A percentile compares a stretch with the other conserved stretches of the same genome.
These are phyloP conservation scores for Gymnothorax reevesii DNA, from an alignment of 2,797 vertebrate species.

Conservation along the genomic window DNA sequence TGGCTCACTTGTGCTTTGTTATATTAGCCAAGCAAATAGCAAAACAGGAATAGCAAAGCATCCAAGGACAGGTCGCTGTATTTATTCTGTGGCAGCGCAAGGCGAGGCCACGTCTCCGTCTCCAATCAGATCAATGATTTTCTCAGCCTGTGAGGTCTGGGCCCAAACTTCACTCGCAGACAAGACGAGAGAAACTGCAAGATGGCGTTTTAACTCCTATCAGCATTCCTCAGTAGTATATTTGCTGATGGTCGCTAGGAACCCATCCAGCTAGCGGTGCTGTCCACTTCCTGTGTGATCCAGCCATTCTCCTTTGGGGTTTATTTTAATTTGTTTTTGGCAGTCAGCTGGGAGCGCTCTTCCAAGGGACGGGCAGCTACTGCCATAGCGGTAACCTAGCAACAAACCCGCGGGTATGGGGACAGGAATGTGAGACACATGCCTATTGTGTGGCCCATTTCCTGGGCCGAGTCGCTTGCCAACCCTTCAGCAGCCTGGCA, in stretches of 20 bases:
- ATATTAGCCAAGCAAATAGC: background rate
- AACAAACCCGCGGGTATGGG: slow-evolving; percentile 50
- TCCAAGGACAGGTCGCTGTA: background rate
- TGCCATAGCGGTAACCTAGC: slow-evolving; percentile 40
- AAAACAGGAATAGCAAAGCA: background rate
- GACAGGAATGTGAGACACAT: slow-evolving; percentile 59
- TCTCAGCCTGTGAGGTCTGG: background rate
- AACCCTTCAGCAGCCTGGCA: slow-evolving; percentile 62
- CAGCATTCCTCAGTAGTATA: background rate
- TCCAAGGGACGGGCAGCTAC: slow-evolving; percentile 43
- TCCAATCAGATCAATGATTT: background rate
- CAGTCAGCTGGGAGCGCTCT: slow-evolving; percentile 19
- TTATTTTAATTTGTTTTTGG: slow-evolving; percentile 22
- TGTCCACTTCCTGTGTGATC: slow-evolving; percentile 38
- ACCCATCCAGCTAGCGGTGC: slow-evolving; percentile 29
- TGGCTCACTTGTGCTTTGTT: slow-evolving; percentile 60
- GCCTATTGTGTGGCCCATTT: slow-evolving; percentile 63
- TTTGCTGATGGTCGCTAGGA: background rate
- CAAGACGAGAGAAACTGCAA: background rate
- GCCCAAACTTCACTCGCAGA: background rate
- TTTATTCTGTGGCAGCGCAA: background rate
- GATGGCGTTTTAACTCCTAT: background rate
- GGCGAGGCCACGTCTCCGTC: background rate
- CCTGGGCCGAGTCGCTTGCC: slow-evolving; percentile 61
- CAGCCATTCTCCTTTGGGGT: slow-evolving; percentile 32